Conservation (phyloP, 2,113 vertebrate species). For the Enhydra lutris region DNA sequence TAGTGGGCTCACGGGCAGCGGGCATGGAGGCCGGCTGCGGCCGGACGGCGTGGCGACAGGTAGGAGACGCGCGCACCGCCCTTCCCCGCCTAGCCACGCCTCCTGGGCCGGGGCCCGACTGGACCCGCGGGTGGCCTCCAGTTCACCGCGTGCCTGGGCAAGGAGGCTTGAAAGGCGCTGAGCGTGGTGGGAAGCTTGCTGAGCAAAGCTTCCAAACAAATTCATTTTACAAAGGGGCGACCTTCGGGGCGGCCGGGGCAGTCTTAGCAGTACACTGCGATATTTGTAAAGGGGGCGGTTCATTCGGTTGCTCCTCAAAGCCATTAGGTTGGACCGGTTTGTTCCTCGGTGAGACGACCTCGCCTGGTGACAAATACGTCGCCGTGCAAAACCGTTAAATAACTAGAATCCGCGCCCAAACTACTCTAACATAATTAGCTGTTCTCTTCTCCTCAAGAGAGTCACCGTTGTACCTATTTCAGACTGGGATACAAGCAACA, state of each 20-base stretch:
- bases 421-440: not conserved
- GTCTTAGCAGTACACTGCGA: not conserved
- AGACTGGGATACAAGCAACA: not conserved
- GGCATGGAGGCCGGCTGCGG: not conserved
- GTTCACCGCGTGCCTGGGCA: rapidly evolving
- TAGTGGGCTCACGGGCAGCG: not conserved
- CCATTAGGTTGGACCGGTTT: rapidly evolving
- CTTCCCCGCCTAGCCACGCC: not conserved
- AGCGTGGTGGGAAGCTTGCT: not conserved
- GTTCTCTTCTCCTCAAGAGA: not conserved
- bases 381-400: not conserved
- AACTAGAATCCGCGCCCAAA: not conserved
- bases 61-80: not conserved
- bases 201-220: not conserved
- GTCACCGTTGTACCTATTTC: not conserved
- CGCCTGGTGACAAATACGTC: not conserved
- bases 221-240: not conserved
- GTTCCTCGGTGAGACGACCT: not conserved
- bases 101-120: rapidly evolving
- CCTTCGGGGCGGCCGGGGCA: not conserved
- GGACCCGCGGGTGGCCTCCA: rapidly evolving
- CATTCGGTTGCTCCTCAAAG: not conserved
- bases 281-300: not conserved
- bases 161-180: too few species aligned
- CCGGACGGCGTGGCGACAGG: not conserved